Evolutionary conservation across 53 echinoderm and acorn worm species (phyloP), one percentile per base, ranked within the genome.

Genomic region (Antedon mediterranea): DNA sequence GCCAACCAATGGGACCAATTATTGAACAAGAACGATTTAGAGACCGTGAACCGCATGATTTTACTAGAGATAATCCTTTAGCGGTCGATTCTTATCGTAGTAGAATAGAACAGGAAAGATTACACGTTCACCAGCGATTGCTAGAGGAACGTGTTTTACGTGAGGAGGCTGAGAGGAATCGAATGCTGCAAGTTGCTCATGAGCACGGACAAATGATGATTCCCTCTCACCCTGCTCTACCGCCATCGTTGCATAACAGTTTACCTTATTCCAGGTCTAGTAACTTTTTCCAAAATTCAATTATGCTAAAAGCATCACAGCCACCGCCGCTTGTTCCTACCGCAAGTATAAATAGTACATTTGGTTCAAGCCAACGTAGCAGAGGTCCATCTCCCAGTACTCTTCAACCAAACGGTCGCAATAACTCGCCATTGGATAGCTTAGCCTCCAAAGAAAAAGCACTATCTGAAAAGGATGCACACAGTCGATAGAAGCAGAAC

Each of bases 31-130:
- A 98, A 32, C 80, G 98, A 33, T 88, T 92, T 76, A 85, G 98
- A 29, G 98, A 98, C 13, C 76, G 98, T 30, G 98, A 98, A 80
- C 98, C 92, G 3, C 98, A 98, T 71, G 98, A 98, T 76, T 98
- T 98, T 72, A 89, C 98, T 0, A 76, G 98, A 28, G 98, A 98
- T 82, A 98, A 98, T 79, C 98, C 98, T 15, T 78, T 95, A 71
- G 87, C 85, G n/a, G 30, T 88, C 31, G 88, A 88, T 44, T 78
- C 84, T 0, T 81, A 84, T 57, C 84, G 91, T 23, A 79, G n/a
- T n/a, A 85, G 34, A 78, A 72, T 81, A n/a, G 85, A 87, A 44
- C 94, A 91, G 76, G 91, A 90, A 74, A 85, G 91, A 31, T 89
- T 94, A 83, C 91, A 89, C 42, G 87, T 86, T 71, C 91, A 87